phyloP scores from a whole-genome alignment of 2,797 vertebrate genomes.

The Cheracebus regulus region DNA sequence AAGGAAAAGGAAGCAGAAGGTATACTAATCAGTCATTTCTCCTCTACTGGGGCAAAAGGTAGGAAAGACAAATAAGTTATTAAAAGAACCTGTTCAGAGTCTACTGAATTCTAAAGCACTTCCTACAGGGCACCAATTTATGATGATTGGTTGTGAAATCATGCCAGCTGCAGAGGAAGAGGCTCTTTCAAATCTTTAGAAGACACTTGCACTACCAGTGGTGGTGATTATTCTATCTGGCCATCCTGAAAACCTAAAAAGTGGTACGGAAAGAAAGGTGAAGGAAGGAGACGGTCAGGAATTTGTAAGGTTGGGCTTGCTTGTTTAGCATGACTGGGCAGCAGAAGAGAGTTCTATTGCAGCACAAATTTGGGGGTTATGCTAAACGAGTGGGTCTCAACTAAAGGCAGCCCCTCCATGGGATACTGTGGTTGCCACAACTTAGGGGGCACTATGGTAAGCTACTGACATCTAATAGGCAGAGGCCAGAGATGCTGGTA shows the following conservation, averaged over 20 bases:
- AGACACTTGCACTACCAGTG: not conserved
- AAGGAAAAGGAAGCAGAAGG: not conserved
- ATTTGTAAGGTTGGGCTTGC: not conserved
- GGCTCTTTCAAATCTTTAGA: not conserved
- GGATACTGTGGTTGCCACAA: not conserved
- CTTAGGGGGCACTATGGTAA: accelerated
- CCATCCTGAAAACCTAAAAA: not conserved
- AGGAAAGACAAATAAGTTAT: not conserved
- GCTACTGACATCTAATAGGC: not conserved
- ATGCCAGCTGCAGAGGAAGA: accelerated
- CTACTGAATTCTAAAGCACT: not conserved
- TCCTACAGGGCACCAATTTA: not conserved
- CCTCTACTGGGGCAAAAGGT: not conserved
- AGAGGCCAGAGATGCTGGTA: not conserved
- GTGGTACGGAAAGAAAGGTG: not conserved
- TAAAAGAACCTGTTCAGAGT: not conserved
- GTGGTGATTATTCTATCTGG: not conserved
- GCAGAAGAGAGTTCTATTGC: not conserved
- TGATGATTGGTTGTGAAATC: not conserved
- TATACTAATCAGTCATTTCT: not conserved
- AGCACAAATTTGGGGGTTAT: not conserved
- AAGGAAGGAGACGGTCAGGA: not conserved
- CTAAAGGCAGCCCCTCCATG: not conserved
- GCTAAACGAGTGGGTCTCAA: not conserved
- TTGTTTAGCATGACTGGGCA: not conserved